A percentile compares a stretch with the other conserved stretches of the same genome.
Conservation (phyloP, 2,797 vertebrate genomes). For the Galago senegalensis region DNA sequence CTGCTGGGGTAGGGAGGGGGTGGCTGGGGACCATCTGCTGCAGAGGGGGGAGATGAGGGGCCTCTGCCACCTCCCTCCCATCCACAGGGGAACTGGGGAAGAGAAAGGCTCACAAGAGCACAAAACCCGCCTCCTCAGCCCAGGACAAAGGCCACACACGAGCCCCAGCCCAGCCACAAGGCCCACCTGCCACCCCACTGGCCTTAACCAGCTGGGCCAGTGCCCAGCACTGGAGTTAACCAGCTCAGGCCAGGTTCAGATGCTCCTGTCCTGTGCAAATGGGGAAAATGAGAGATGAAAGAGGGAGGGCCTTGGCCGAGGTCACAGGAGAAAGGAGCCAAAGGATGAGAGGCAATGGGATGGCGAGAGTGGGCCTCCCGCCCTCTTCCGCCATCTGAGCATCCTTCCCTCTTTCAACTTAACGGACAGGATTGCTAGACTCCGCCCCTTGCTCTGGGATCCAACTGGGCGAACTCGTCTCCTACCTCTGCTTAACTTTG, state of each 20-base stretch:
- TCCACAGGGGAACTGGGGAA: constrained; percentile 51
- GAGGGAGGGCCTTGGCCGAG: not conserved
- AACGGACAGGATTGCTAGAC: not conserved
- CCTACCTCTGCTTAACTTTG: no score
- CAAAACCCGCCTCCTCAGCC: constrained; percentile 84
- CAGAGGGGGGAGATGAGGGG: constrained; percentile 57
- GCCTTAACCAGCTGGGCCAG: constrained; percentile 82
- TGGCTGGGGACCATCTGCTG: constrained; percentile 85
- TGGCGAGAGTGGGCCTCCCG: rapidly evolving
- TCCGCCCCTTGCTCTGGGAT: not conserved
- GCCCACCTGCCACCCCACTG: constrained; percentile 87
- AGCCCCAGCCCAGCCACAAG: constrained; percentile 76
- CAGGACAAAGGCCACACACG: constrained; percentile 70
- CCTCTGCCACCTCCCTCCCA: not conserved
- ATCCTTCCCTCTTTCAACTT: not conserved
- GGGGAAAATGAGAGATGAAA: constrained; percentile 1
- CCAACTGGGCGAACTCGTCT: not conserved
- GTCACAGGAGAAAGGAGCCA: not conserved
- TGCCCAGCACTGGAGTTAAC: constrained; percentile 50
- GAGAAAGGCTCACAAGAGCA: constrained; percentile 85
- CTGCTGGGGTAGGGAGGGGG: not conserved
- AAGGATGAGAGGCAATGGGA: not conserved
- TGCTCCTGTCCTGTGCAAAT: not conserved
- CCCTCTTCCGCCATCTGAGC: not conserved
- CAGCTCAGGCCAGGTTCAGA: not conserved